Evolutionary conservation across 2,888 invertebrate species (phyloP), one percentile per base, ranked within the genome.

Genomic region (Latrodectus elegans): DNA sequence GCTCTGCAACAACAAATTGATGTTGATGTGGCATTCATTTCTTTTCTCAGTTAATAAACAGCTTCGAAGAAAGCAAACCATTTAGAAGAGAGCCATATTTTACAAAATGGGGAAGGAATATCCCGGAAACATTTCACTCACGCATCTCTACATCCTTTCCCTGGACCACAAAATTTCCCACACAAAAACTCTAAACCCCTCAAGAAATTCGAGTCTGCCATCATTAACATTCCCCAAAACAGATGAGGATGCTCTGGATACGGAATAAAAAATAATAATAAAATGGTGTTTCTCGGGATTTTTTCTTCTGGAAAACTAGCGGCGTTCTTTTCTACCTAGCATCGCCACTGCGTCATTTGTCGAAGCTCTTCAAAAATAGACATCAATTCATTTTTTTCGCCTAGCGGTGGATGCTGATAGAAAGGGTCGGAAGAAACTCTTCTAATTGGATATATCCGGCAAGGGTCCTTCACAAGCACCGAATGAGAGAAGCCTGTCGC

Each of bases 401-500:
- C 14, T 38, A 53, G 74, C 26, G 55, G 49, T 17, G 4, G 60
- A 60, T 15, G 60, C n/a, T 12, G 60, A 60, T 60, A 65, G 70
- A 74, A 12, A 60, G 26, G 12, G 15, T 52, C 60, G 60, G 74
- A 60, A 67, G 71, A 52, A 26, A 14, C 65, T 53, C 51, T 14
- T 17, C 77, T 84, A 84, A 84, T 84, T 84, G 84, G 84, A 72
- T 76, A 71, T 60, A 83, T 83, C 76, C 83, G 70, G 76, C 64
- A 60, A 51, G 38, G 76, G 76, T 52, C 74, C 82, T 38, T 38
- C 75, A 60, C 75, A 68, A 55, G 74, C 17, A 74, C 55, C 65
- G 68, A 83, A 64, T 55, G 70, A 75, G 55, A 51, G 52, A 38
- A 38, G 38, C 38, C 70, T 9, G 64, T 38, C 55, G 75, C 79